Percentiles rank a stretch among this genome's conserved stretches.
Evolutionary conservation across 2,888 invertebrate species (phyloP).

Genomic region (Gortyna flavago): DNA sequence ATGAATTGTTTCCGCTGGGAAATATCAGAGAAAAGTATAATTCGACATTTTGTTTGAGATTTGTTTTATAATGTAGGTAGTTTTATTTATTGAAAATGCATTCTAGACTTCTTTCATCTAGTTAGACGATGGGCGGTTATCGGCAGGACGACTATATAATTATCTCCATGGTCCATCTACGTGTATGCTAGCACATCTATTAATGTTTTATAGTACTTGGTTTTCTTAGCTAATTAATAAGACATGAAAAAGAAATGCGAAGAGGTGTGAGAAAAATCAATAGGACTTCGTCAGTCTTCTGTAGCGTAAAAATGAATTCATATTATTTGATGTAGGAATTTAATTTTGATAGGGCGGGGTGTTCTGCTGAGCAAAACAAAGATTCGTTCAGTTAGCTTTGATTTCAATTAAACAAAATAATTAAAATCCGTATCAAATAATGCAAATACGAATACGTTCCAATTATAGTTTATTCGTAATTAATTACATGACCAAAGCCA

Average conservation of each 20-base stretch:
- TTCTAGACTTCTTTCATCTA: not conserved
- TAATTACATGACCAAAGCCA: constrained; percentile 63
- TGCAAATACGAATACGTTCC: constrained; percentile 56
- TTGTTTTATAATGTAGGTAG: constrained; percentile 2
- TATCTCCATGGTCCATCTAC: not conserved
- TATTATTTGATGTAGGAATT: constrained; percentile 28
- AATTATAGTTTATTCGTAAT: constrained; percentile 66
- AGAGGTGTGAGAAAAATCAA: constrained; percentile 25
- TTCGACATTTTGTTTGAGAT: constrained; percentile 15
- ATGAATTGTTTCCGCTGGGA: constrained; percentile 46
- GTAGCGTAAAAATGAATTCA: constrained; percentile 23
- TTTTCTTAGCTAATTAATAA: constrained; percentile 7
- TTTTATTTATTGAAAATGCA: not conserved
- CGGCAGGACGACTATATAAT: not conserved
- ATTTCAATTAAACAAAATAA: constrained; percentile 41
- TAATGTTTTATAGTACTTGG: not conserved
- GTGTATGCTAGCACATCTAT: not conserved
- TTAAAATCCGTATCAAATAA: constrained; percentile 39
- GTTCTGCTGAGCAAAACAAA: constrained; percentile 19
- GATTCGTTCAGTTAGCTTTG: constrained; percentile 14
- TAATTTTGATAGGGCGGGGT: not conserved
- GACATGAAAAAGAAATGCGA: constrained; percentile 8
- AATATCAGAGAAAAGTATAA: constrained; percentile 15
- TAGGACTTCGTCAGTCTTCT: constrained; percentile 9
- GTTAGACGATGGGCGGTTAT: not conserved